Evolutionary conservation across 1,140 invertebrate species (phyloP).

Genomic region (Bombus confusus): DNA sequence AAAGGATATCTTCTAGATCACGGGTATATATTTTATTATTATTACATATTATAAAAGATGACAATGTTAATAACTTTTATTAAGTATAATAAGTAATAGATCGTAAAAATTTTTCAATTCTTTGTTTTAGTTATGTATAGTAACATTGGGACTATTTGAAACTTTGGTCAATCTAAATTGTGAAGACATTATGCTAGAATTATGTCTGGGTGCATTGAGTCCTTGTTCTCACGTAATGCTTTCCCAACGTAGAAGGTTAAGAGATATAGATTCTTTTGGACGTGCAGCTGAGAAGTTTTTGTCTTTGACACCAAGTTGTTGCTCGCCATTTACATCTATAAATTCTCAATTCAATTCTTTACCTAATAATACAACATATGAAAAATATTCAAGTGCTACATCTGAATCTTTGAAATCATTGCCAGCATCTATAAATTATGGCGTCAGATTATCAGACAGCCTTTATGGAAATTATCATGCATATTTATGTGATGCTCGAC

Average conservation of each 20-base stretch:
- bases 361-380: conserved; percentile 74
- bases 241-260: conserved; percentile 89
- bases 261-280: conserved; percentile 91
- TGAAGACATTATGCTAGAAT: conserved; percentile 98
- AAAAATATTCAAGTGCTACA: conserved; percentile 55
- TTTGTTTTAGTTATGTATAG: conserved; percentile 90
- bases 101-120: conserved; percentile 5
- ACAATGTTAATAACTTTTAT: not conserved
- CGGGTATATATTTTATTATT: conserved; percentile 83
- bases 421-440: conserved; percentile 80
- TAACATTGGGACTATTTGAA: conserved; percentile 94
- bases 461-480: conserved; percentile 91
- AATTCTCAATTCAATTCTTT: conserved; percentile 70
- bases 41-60: not conserved
- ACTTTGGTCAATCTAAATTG: conserved; percentile 96
- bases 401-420: conserved; percentile 66
- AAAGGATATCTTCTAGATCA: conserved; percentile 88
- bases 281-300: conserved; percentile 93
- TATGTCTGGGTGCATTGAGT: conserved; percentile 93
- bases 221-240: conserved; percentile 96
- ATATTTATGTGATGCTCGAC: conserved; percentile 91
- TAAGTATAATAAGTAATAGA: not conserved
- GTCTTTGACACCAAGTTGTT: conserved; percentile 88
- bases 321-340: conserved; percentile 67
- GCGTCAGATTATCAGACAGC: conserved; percentile 82